Evolutionary conservation across 1,140 invertebrate genomes (phyloP).

Genomic region (Drosophila hydei): DNA sequence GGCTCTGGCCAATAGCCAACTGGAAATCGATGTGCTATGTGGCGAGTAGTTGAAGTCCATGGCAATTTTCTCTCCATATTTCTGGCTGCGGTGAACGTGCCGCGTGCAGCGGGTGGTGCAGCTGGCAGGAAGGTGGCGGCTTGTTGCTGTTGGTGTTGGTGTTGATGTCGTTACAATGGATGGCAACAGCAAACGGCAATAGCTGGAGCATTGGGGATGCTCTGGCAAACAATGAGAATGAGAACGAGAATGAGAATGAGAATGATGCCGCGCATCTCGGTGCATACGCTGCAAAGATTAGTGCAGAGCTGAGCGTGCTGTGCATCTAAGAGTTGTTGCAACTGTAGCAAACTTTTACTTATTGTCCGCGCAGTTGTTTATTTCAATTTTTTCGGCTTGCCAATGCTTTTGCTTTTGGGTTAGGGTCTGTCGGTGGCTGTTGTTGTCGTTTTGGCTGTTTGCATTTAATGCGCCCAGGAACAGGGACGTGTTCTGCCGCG

Average conservation of each 20-base stretch:
- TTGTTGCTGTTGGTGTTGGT: background rate
- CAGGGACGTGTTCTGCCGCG: slow-evolving; percentile 75
- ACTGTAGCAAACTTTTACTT: slow-evolving; percentile 57
- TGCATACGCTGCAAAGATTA: slow-evolving; percentile 45
- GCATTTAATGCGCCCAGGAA: slow-evolving; percentile 74
- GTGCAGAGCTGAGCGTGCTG: slow-evolving; percentile 22
- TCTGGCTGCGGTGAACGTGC: slow-evolving; percentile 32
- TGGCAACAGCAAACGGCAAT: background rate
- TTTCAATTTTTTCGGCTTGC: slow-evolving; percentile 40
- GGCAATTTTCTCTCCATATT: slow-evolving; percentile 51
- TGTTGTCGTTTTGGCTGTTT: slow-evolving; percentile 61
- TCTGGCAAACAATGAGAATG: slow-evolving; percentile 24
- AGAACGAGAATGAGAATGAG: slow-evolving; percentile 18
- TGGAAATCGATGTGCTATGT: slow-evolving; percentile 41
- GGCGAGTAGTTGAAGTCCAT: slow-evolving; percentile 31
- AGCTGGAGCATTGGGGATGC: background rate
- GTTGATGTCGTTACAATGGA: slow-evolving; percentile 12
- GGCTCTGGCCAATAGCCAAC: slow-evolving; percentile 8
- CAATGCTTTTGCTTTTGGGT: slow-evolving; percentile 43
- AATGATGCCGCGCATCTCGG: slow-evolving; percentile 35
- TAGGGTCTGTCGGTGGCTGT: slow-evolving; percentile 52
- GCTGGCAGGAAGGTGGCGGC: background rate
- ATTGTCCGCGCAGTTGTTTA: slow-evolving; percentile 52
- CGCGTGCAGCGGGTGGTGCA: slow-evolving; percentile 30
- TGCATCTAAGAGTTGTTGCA: slow-evolving; percentile 37